Percentiles rank a stretch among this genome's conserved stretches.
These are phyloP conservation scores for Phocides pigmalion DNA, from an alignment of 1,140 invertebrate genomes.

Conservation along the genomic window DNA sequence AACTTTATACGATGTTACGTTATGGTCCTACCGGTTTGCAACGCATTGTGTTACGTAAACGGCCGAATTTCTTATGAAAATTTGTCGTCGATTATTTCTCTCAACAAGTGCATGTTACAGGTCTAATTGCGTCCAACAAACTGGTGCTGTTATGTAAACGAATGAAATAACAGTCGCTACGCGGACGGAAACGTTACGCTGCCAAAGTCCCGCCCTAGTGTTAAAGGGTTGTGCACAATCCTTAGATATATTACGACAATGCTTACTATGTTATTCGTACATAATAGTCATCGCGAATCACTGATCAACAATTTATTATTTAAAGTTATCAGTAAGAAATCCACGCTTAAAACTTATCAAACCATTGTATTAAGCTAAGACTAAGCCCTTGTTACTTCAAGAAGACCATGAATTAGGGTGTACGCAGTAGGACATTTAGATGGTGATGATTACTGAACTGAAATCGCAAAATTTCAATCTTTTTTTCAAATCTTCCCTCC, in stretches of 20 bases:
- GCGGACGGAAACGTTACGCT: slow-evolving; percentile 46
- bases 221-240: slow-evolving; percentile 46
- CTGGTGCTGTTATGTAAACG: slow-evolving; percentile 58
- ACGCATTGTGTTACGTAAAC: slow-evolving; percentile 54
- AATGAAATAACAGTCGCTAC: slow-evolving; percentile 48
- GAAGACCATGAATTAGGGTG: too few relatives aligned
- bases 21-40: slow-evolving; percentile 37
- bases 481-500: too few relatives aligned
- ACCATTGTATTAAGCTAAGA: too few relatives aligned
- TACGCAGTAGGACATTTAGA: too few relatives aligned
- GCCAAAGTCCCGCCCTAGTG: slow-evolving; percentile 58
- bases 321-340: too few relatives aligned
- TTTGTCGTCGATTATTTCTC: slow-evolving; percentile 53
- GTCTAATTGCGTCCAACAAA: slow-evolving; percentile 61
- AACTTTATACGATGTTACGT: slow-evolving; percentile 33
- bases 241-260: background rate
- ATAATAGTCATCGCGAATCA: too few relatives aligned
- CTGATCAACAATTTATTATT: too few relatives aligned
- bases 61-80: slow-evolving; percentile 63
- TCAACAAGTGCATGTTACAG: slow-evolving; percentile 53
- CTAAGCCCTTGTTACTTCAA: too few relatives aligned
- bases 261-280: too few relatives aligned
- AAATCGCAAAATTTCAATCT: too few relatives aligned
- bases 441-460: too few relatives aligned
- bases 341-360: too few relatives aligned